A percentile compares a stretch with the other conserved stretches of the same genome.
Conservation (phyloP, 2,888 invertebrate species). For the Leptinotarsa haldemani region DNA sequence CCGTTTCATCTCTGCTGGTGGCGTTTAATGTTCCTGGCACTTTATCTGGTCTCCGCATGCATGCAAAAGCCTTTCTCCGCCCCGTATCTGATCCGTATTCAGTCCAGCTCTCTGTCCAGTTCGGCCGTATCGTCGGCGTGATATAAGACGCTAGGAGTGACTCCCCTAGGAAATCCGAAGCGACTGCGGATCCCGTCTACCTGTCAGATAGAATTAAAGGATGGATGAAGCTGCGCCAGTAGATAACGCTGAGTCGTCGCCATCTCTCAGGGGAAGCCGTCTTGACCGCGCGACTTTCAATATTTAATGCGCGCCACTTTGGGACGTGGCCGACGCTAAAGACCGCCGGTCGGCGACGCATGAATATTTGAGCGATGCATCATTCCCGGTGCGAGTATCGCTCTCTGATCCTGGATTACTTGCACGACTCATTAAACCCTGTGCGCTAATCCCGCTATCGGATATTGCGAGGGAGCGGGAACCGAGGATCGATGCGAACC, state of each 20-base stretch:
- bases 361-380: constrained; percentile 62
- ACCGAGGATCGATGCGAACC: constrained; percentile 42
- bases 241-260: constrained; percentile 61
- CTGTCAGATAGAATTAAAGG: constrained; percentile 72
- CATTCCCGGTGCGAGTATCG: constrained; percentile 55
- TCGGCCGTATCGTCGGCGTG: constrained; percentile 61
- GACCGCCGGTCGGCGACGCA: constrained; percentile 58
- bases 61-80: constrained; percentile 70
- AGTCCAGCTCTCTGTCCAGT: constrained; percentile 38
- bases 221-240: constrained; percentile 63
- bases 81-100: constrained; percentile 65
- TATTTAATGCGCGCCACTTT: constrained; percentile 62
- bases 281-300: constrained; percentile 61
- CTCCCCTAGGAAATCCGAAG: constrained; percentile 63
- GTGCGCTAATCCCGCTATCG: constrained; percentile 66
- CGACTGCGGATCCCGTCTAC: constrained; percentile 64
- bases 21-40: constrained; percentile 59
- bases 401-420: constrained; percentile 67
- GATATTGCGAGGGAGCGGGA: constrained; percentile 60
- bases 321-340: constrained; percentile 51
- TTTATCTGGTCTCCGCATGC: constrained; percentile 59
- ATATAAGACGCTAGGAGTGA: constrained; percentile 61
- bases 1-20: constrained; percentile 57
- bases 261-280: constrained; percentile 58
- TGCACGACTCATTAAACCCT: constrained; percentile 69